Conservation (phyloP, 2,888 invertebrate genomes). For the Eumerus sabulonum region DNA sequence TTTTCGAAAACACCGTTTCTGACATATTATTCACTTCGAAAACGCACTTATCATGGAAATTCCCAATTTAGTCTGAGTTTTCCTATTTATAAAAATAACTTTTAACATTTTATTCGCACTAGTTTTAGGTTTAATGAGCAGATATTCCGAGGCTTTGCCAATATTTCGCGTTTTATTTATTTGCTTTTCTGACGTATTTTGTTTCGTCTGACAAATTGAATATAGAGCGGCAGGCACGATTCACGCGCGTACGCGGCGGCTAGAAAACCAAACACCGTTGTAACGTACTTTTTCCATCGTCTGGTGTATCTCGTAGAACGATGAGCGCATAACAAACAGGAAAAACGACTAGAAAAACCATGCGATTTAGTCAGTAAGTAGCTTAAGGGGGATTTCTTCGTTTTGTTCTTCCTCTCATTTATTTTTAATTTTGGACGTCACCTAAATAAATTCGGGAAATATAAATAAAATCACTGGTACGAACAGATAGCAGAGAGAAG, state of each 20-base stretch:
- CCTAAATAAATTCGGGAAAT: slow-evolving; percentile 65
- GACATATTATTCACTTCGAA: slow-evolving; percentile 32
- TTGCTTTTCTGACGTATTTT: slow-evolving; percentile 8
- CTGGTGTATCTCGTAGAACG: slow-evolving; percentile 46
- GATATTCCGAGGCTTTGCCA: slow-evolving; percentile 46
- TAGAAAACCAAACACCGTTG: slow-evolving; percentile 24
- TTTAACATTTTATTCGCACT: slow-evolving; percentile 27
- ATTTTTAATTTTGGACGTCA: slow-evolving; percentile 65
- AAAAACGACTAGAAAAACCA: slow-evolving; percentile 46
- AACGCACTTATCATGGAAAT: slow-evolving; percentile 15
- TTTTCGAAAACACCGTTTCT: slow-evolving; percentile 53
- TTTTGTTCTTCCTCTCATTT: slow-evolving; percentile 32
- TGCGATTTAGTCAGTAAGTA: slow-evolving; percentile 39
- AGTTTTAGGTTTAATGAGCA: slow-evolving; percentile 17
- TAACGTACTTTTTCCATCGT: slow-evolving; percentile 1
- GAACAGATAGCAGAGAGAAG: slow-evolving; percentile 35
- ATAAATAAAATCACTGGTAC: slow-evolving; percentile 66
- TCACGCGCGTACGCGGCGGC: slow-evolving; percentile 23
- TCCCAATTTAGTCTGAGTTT: slow-evolving; percentile 24
- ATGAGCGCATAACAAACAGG: slow-evolving; percentile 57
- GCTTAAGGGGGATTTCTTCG: slow-evolving; percentile 32
- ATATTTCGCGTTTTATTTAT: slow-evolving; percentile 33
- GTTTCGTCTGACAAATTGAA: slow-evolving; percentile 47
- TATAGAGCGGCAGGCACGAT: slow-evolving; percentile 27
- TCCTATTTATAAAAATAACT: slow-evolving; percentile 11